Evolutionary conservation across 2,113 vertebrate species (phyloP).

Genomic region (Anoura caudifer): DNA sequence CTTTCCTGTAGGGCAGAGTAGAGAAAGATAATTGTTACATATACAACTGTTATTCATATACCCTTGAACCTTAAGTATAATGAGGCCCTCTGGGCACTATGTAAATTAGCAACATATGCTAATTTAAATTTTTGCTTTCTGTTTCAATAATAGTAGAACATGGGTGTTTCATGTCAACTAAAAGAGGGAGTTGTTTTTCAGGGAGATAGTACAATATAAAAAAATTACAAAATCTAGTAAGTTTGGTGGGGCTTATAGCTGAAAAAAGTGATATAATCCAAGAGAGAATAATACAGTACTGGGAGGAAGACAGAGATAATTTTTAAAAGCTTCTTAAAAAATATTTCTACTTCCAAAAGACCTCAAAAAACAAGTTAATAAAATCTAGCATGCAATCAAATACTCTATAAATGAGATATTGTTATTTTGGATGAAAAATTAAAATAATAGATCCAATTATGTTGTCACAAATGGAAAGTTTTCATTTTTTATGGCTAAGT

Average conservation of each 20-base stretch:
- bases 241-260: background rate
- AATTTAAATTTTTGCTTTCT: background rate
- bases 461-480: background rate
- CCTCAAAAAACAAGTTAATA: background rate
- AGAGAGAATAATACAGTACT: background rate
- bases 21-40: background rate
- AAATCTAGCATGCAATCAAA: background rate
- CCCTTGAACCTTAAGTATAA: background rate
- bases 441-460: background rate
- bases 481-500: background rate
- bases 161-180: background rate
- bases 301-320: background rate
- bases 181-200: background rate
- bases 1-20: background rate
- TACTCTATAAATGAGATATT: background rate
- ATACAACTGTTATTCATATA: background rate
- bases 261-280: background rate
- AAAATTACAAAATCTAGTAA: background rate
- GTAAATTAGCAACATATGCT: background rate
- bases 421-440: background rate
- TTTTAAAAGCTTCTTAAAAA: background rate
- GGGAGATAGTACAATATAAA: background rate
- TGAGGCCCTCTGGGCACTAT: background rate
- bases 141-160: background rate
- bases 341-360: background rate